Evolutionary conservation across 2,888 invertebrate species (phyloP), one percentile per base, ranked within the genome.

Genomic region (Pimpla rufipes): DNA sequence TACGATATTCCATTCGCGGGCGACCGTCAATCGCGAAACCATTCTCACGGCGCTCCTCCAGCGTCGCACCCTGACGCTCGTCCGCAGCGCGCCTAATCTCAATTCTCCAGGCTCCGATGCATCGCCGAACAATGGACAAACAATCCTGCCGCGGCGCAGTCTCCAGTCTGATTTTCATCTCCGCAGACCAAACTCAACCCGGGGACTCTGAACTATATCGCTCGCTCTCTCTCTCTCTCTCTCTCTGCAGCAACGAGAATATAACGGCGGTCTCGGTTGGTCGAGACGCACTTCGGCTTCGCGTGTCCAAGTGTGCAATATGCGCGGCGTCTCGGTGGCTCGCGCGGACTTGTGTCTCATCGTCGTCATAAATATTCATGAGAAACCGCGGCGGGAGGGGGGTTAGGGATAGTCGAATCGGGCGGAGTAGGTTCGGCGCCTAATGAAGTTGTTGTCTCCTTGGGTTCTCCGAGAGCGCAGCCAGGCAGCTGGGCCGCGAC

Each of bases 361-460:
- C 70, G 70, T 42, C 42, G 68, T 62, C 87, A 90, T 92, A 87
- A 90, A 92, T 92, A 92, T 92, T 92, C 92, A 92, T 92, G 92
- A n/a, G n/a, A 92, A 87, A 84, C 74, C 76, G 81, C 68, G 70
- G 77, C 59, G 92, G 91, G 87, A 85, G 67, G 75, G 81, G 75
- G 73, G 80, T 62, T 64, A 50, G 23, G 52, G 45, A 47, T 71
- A 57, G 29, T 75, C 42, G 66, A 66, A 64, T 71, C 55, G 78
- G 52, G 21, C 21, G 64, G 71, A 73, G 68, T 68, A 59, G 79
- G 81, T 83, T 82, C 80, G 85, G 88, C 88, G 90, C 89, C 91
- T 92, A 92, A 92, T 92, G 92, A 92, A 92, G 92, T 92, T 92
- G 91, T 90, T 90, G 92, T 91, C 92, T 92, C 90, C 91, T 90